Evolutionary conservation across 2,797 vertebrate genomes (phyloP).

Genomic region (Microctenopoma lineatum): DNA sequence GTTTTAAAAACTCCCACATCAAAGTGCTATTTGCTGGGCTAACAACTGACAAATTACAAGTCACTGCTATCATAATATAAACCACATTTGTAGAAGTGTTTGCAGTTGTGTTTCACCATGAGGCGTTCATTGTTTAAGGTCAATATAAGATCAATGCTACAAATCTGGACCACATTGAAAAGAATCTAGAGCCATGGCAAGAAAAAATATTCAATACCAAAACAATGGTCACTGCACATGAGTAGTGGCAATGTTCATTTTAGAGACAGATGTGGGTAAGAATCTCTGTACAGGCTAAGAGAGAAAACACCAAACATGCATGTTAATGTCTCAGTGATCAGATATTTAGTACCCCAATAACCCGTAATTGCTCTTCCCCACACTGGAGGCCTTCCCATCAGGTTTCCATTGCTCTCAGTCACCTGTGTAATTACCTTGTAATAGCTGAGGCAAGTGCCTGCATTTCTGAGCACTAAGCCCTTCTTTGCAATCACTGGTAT

Average conservation of each 20-base stretch:
- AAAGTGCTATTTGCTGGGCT: slow-evolving; percentile 15
- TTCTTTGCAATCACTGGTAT: slow-evolving; percentile 65
- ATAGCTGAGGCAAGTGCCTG: slow-evolving; percentile 70
- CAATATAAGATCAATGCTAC: slow-evolving; percentile 7
- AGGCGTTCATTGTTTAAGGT: slow-evolving; percentile 19
- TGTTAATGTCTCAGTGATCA: slow-evolving; percentile 42
- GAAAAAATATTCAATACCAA: neutral
- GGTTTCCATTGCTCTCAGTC: slow-evolving; percentile 56
- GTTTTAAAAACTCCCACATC: slow-evolving; percentile 36
- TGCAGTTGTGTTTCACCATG: slow-evolving; percentile 29
- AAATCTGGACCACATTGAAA: neutral
- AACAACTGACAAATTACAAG: slow-evolving; percentile 39
- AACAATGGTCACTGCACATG: neutral
- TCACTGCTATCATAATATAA: slow-evolving; percentile 29
- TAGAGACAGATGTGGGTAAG: neutral
- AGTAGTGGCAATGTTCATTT: neutral
- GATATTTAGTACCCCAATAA: slow-evolving; percentile 49
- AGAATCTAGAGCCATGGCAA: neutral
- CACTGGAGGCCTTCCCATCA: slow-evolving; percentile 54
- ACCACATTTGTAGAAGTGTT: slow-evolving; percentile 40
- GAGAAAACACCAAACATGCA: slow-evolving; percentile 24
- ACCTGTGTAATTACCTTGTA: slow-evolving; percentile 76
- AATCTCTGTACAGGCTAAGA: neutral
- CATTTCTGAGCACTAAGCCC: slow-evolving; percentile 64
- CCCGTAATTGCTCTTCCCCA: slow-evolving; percentile 42